A percentile compares a stretch with the other conserved stretches of the same genome.
phyloP scores from a whole-genome alignment of 23 tunicate genomes.

The Trididemnum clinides region DNA sequence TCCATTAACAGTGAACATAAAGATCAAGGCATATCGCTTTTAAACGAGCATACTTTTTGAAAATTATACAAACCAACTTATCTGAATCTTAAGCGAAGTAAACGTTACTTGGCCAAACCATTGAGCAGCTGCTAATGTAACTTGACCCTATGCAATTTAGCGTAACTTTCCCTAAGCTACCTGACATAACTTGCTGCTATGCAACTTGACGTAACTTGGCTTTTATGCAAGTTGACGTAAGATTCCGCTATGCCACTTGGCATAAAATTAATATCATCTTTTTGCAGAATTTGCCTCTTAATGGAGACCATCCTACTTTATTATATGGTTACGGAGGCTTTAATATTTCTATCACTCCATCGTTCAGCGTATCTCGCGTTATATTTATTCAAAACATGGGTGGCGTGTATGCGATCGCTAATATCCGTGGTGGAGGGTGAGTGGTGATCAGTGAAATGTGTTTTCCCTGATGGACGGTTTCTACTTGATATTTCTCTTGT shows the following conservation, averaged over 20 bases:
- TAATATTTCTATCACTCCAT: constrained; percentile 87
- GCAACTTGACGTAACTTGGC: no score
- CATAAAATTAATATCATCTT: neutral
- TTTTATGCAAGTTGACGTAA: no score
- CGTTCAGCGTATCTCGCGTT: constrained; percentile 91
- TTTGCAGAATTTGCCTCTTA: constrained; percentile 61
- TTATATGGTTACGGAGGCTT: constrained; percentile 99
- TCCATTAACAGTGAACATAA: no score
- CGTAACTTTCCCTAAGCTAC: no score
- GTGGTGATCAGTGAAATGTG: constrained; percentile 13
- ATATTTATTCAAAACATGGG: constrained; percentile 84
- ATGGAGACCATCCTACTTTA: constrained; percentile 74
- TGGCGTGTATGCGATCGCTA: constrained; percentile 89
- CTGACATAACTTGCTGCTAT: no score
- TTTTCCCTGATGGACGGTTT: neutral
- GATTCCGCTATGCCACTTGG: neutral
- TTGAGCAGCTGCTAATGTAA: no score
- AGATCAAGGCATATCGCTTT: no score
- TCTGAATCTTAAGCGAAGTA: no score
- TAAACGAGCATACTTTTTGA: no score
- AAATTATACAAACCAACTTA: no score
- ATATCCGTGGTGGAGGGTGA: constrained; percentile 98
- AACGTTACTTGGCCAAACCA: no score
- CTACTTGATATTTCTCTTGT: neutral
- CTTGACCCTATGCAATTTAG: no score